Percentiles rank a stretch among this genome's conserved stretches.
Evolutionary conservation across 2,797 vertebrate genomes (phyloP).

Genomic region (Limnodromus scolopaceus): DNA sequence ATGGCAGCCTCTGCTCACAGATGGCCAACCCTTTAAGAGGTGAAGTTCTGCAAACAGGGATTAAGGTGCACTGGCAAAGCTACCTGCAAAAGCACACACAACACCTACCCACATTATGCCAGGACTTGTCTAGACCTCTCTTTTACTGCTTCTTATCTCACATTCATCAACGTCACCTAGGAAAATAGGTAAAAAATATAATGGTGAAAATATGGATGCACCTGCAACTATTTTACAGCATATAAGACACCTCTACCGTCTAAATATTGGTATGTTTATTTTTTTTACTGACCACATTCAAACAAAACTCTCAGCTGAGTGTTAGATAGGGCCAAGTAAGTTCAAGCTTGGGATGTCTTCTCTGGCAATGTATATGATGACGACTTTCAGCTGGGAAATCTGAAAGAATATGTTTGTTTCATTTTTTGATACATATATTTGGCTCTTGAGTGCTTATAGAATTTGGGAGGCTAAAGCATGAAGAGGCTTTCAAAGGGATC

Average conservation of each 20-base stretch:
- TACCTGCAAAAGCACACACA: not conserved
- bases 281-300: not conserved
- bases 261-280: not conserved
- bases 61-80: not conserved
- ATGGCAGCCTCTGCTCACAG: not conserved
- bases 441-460: not conserved
- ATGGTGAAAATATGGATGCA: not conserved
- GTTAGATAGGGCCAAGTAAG: not conserved
- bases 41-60: not conserved
- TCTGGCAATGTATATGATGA: not conserved
- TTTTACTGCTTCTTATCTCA: not conserved
- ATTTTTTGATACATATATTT: not conserved
- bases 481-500: not conserved
- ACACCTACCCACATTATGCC: not conserved
- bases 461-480: not conserved
- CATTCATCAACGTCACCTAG: not conserved
- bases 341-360: not conserved
- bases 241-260: not conserved
- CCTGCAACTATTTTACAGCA: not conserved
- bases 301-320: not conserved
- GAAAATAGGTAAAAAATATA: conserved; percentile 2
- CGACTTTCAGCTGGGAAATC: not conserved
- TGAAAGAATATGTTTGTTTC: not conserved
- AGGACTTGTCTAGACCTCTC: not conserved
- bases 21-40: not conserved